Evolutionary conservation across 1,140 invertebrate species (phyloP).

Genomic region (Drosophila baimaii): DNA sequence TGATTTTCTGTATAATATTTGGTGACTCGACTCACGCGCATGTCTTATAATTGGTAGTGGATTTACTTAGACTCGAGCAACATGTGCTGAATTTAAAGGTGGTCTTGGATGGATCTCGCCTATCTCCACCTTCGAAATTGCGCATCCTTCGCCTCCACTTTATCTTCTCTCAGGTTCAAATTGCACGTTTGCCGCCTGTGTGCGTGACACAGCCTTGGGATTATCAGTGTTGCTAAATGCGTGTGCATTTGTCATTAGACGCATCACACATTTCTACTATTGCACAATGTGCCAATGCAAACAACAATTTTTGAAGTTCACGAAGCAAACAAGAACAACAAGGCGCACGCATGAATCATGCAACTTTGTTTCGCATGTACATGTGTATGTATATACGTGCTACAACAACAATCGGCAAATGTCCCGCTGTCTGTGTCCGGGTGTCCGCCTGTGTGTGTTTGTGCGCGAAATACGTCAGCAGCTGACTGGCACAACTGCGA

Average conservation of each 20-base stretch:
- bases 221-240: slow-evolving; percentile 53
- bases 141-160: background rate
- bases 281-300: slow-evolving; percentile 58
- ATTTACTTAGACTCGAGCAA: slow-evolving; percentile 26
- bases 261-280: slow-evolving; percentile 8
- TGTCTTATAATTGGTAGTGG: slow-evolving; percentile 31
- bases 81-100: slow-evolving; percentile 12
- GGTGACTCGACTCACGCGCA: slow-evolving; percentile 14
- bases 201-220: slow-evolving; percentile 14
- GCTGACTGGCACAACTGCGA: slow-evolving; percentile 35
- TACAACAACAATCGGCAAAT: slow-evolving; percentile 49
- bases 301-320: slow-evolving; percentile 65
- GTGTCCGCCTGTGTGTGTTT: slow-evolving; percentile 2
- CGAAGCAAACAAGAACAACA: slow-evolving; percentile 16
- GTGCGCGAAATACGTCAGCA: slow-evolving; percentile 59
- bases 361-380: slow-evolving; percentile 51
- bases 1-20: slow-evolving; percentile 47
- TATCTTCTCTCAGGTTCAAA: slow-evolving; percentile 19
- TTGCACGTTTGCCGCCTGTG: slow-evolving; percentile 2
- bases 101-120: no score
- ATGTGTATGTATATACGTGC: slow-evolving; percentile 53
- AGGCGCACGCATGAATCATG: slow-evolving; percentile 58
- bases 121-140: background rate
- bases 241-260: slow-evolving; percentile 7
- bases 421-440: slow-evolving; percentile 36